Evolutionary conservation across 2,888 invertebrate species (phyloP), one percentile per base, ranked within the genome.

Genomic region (Pocota personata): DNA sequence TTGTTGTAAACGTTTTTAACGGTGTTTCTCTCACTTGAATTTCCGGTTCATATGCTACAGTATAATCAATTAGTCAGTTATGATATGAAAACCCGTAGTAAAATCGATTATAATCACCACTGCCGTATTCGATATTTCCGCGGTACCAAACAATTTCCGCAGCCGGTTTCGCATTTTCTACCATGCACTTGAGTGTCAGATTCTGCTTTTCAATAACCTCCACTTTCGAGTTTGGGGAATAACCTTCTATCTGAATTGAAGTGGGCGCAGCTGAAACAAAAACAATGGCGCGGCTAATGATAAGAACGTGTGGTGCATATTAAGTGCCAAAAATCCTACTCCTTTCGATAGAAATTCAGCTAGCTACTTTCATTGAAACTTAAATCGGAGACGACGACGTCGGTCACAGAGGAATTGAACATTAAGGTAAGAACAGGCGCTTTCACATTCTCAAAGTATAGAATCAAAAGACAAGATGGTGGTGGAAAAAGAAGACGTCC

Each of bases 111-210:
- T 69, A 60, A 43, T 90, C 66, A 90, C 89, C 87, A 82, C 79
- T 60, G 8, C 72, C 60, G 8, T 91, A 71, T 3, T 89, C 90
- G 2, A 88, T 83, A 72, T 91, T 91, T 43, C 89, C 91, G 73
- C 91, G 90, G 73, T 87, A 91, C 91, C 91, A 91, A 6, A 90
- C 88, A 64, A 91, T 89, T 84, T 91, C 91, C 1, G 91, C 92
- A 16, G 92, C 91, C 2, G 91, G 91, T 88, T 91, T 92, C 1
- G 91, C 92, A 82, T 91, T 92, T 87, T 91, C 91, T 8, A 91
- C 90, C 67, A 91, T 87, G 75, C 91, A 91, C 48, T 89, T 90
- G 10, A 91, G 87, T 46, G 91, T 91, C 4, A 91, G 82, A 75
- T 91, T 91, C 73, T 91, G 92, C 7, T 88, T 89, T 57, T 91